Evolutionary conservation across 2,797 vertebrate genomes (phyloP), one percentile per base, ranked within the genome.

Genomic region (Intellagama lesueurii): DNA sequence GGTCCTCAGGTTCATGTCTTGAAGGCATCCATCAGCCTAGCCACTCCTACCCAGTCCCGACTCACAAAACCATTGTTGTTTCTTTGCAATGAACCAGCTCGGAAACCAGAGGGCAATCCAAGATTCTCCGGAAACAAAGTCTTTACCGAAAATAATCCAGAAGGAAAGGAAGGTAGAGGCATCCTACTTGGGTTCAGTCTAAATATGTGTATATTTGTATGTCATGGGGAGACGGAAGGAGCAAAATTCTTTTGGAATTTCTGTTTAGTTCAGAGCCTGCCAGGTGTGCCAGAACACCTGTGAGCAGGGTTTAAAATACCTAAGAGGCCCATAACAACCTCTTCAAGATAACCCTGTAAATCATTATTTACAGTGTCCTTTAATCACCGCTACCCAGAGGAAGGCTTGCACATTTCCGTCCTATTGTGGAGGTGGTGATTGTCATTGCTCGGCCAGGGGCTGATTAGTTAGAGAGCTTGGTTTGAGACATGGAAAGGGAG

Each of bases 191-290:
- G 8, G 69, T 3, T 66, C 0, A 8, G 24, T 32, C 44, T 19
- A 28, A 64, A 22, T 64, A 68, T 49, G 19, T 17, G 30, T 12
- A 11, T 24, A 16, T 84, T 17, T 7, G 8, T 1, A 30, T 32
- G 11, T 22, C 6, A 32, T 16, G 1, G 44, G 7, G 24, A n/a
- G 26, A 75, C 32, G 47, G 28, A 14, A 44, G 4, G 26, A 0
- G 22, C 30, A 11, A 24, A 11, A 26, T 7, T 19, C 5, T 56
- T 70, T 47, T 70, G 32, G 56, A 11, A 14, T 49, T 24, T 84
- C 12, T 19, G 82, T 86, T 52, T 69, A 56, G 85, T 68, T 88
- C 77, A 47, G 28, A 88, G 92, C 89, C 94, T 93, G 94, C 70
- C 80, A 81, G 92, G 91, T 44, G 83, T 26, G 5, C 9, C 0